phyloP scores from a whole-genome alignment of 2,113 vertebrate species.

The Shinisaurus crocodilurus region DNA sequence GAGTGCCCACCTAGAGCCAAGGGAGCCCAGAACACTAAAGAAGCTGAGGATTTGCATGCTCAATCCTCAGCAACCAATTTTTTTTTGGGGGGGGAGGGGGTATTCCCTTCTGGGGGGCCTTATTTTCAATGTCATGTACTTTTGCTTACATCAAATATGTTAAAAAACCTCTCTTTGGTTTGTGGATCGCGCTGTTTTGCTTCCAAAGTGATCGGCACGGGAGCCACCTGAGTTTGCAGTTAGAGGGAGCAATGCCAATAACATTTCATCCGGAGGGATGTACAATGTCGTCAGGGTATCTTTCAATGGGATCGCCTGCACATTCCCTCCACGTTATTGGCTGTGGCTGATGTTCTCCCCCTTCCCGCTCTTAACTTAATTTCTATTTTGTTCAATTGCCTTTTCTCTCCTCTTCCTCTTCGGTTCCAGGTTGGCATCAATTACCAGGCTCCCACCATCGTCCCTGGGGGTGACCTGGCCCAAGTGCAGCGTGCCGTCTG shows the following conservation, averaged over 20 bases:
- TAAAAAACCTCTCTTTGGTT: not conserved
- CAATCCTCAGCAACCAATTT: not conserved
- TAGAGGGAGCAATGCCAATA: not conserved
- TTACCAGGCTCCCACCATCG: slow-evolving; percentile 81
- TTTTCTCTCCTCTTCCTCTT: slow-evolving; percentile 6
- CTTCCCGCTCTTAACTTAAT: not conserved
- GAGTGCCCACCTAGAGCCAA: not conserved
- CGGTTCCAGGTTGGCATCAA: slow-evolving; percentile 81
- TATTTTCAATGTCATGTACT: not conserved
- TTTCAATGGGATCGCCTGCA: not conserved
- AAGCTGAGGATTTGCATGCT: not conserved
- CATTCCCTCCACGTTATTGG: not conserved
- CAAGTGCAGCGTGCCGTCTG: slow-evolving; percentile 81
- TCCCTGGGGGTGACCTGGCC: slow-evolving; percentile 81
- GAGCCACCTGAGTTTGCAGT: not conserved
- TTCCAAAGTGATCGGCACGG: not conserved
- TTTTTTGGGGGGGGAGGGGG: not conserved
- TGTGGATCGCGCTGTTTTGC: not conserved
- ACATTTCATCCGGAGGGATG: too few relatives aligned
- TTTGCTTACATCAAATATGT: not conserved
- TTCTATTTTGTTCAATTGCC: not conserved
- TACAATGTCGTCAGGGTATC: not conserved
- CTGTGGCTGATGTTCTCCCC: not conserved
- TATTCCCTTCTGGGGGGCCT: not conserved
- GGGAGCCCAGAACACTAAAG: not conserved